Conservation (phyloP, 2,888 invertebrate genomes). For the Tiliacea citrago region DNA sequence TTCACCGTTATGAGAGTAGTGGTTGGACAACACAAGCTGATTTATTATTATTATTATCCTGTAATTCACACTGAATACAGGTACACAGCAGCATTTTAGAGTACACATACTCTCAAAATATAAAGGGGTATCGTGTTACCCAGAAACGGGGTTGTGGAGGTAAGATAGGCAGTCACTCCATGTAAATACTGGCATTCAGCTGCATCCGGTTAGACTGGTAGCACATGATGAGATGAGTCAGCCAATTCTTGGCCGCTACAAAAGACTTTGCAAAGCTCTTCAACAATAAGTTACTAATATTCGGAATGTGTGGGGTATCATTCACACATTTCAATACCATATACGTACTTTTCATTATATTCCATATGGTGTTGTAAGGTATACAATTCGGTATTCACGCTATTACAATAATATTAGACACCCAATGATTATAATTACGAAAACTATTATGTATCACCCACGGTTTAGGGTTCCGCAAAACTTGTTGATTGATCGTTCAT, state of each 20-base stretch:
- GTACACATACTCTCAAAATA: too few species aligned
- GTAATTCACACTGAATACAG: too few species aligned
- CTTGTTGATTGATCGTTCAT: background rate
- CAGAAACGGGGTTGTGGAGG: too few species aligned
- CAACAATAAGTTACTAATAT: background rate
- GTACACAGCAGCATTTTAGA: too few species aligned
- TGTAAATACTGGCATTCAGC: too few species aligned
- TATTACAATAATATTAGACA: constrained; percentile 9
- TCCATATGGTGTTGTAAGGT: constrained; percentile 18
- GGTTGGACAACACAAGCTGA: too few species aligned
- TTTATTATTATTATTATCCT: too few species aligned
- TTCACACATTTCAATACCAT: constrained; percentile 4
- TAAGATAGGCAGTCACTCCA: too few species aligned
- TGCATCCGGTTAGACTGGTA: too few species aligned
- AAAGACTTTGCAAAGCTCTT: background rate
- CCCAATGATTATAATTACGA: constrained; percentile 42
- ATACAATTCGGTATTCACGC: constrained; percentile 26
- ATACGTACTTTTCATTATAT: constrained; percentile 15
- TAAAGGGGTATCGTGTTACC: too few species aligned
- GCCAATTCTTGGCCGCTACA: background rate
- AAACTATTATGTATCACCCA: constrained; percentile 42
- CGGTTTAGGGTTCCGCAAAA: constrained; percentile 23
- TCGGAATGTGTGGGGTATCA: background rate
- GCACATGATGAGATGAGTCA: background rate
- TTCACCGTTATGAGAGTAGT: too few species aligned